Base-by-base conservation (phyloP, 2,113 vertebrate genomes). In the Rhinolophus sinicus region DNA sequence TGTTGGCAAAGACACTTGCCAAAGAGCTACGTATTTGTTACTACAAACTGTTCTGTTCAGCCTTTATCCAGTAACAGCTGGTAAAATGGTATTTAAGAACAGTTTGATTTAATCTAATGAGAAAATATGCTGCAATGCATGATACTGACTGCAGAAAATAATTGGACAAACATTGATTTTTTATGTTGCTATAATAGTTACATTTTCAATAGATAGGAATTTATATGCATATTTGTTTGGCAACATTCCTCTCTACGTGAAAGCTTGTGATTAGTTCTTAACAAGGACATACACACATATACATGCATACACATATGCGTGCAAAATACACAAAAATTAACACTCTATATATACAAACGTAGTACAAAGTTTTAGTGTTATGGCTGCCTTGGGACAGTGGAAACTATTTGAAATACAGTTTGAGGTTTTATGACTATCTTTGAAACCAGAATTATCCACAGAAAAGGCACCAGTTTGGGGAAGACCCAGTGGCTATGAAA, bases 101-200 rank as follows among this genome's bases (percentile, higher is more conserved):
- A 97, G 96, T 98, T 98, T 98, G 98, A 98, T 98, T 98, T 98
- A 98, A 98, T 98, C 98, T 98, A 98, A 99, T 98, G 98, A 98
- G 98, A 98, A 98, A 95, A 97, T 97, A 81, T 96, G 88, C 98
- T 98, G 97, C 96, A 96, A 90, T 97, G 96, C 97, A 98, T 94
- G 98, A 97, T 98, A 97, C 96, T 98, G 98, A 92, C 77, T 98
- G 97, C 6, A 67, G 97, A 98, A 99, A 99, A 98, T 98, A 99
- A 99, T 98, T 98, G 97, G 98, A 97, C 96, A 98, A 98, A 98
- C 97, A 98, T 98, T 98, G 98, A 98, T 98, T 98, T 98, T 97
- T 99, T 98, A 98, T 98, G 98, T 98, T 98, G 97, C 97, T 97
- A 95, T 98, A 98, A 98, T 98, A 98, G 98, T 98, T 98, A 97